A percentile compares a stretch with the other conserved stretches of the same genome.
Evolutionary conservation across 2,113 vertebrate genomes (phyloP).

Genomic region (Aspidoscelis tigris): DNA sequence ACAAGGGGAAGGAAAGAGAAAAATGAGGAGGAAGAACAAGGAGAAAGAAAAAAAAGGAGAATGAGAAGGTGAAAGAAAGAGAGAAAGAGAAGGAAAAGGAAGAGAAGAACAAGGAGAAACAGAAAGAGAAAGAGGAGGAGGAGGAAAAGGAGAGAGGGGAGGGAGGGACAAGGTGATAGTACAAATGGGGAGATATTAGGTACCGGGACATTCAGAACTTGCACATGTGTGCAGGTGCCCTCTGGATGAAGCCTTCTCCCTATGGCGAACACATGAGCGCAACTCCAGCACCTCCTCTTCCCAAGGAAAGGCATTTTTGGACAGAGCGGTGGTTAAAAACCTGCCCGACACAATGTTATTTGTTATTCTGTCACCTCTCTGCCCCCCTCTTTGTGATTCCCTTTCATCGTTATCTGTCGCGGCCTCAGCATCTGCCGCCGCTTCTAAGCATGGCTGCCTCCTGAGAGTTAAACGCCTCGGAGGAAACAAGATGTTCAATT

Average conservation of each 20-base stretch:
- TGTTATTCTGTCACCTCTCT: background rate
- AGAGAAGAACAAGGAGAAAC: too few species aligned
- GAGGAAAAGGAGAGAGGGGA: too few species aligned
- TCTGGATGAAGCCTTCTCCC: background rate
- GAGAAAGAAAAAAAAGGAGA: background rate
- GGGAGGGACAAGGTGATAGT: background rate
- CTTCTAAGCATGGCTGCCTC: conserved; percentile 1
- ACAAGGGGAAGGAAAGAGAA: too few species aligned
- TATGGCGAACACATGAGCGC: background rate
- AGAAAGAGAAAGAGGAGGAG: too few species aligned
- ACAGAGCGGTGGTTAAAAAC: background rate
- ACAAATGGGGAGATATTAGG: background rate
- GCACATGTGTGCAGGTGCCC: too few species aligned
- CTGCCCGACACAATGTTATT: background rate
- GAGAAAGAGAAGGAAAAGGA: too few species aligned
- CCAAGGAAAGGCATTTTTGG: background rate
- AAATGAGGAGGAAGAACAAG: too few species aligned
- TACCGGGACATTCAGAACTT: too few species aligned
- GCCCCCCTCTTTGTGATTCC: background rate
- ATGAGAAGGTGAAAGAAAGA: too few species aligned
- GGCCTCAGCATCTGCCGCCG: background rate
- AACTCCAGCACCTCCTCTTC: background rate
- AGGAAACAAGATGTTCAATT: conserved; percentile 23
- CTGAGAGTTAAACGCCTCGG: conserved; percentile 15
- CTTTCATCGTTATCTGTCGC: conserved; percentile 6